Conservation (phyloP, 1,140 invertebrate genomes). For the Theocolax elegans region DNA sequence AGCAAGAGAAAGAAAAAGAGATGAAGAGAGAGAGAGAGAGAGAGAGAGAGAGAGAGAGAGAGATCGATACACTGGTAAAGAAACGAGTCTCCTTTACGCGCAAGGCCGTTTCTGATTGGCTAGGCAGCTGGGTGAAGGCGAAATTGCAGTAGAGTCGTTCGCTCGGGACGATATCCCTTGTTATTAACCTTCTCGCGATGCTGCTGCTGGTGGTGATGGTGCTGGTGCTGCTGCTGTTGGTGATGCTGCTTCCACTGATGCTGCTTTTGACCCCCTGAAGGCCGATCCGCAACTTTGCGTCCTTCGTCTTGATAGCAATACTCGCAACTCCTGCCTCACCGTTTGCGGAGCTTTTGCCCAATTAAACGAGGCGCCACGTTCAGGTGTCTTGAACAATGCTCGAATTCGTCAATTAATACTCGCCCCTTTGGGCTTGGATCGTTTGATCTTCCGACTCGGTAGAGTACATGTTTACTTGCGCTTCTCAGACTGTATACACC, state of each 20-base stretch:
- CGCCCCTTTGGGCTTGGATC: no score
- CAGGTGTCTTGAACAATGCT: no score
- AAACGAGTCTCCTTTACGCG: constrained; percentile 28
- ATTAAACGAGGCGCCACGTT: no score
- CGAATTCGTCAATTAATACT: no score
- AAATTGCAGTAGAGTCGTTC: constrained; percentile 45
- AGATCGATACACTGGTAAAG: background rate
- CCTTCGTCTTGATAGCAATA: no score
- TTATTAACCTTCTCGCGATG: constrained; percentile 41
- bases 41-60: constrained; percentile 6
- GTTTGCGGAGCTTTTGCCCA: no score
- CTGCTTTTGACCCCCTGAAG: constrained; percentile 44
- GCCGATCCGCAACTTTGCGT: no score
- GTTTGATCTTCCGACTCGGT: no score
- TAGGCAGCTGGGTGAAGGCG: constrained; percentile 56
- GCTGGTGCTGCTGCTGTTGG: background rate
- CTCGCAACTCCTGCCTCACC: no score
- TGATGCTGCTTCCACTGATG: background rate
- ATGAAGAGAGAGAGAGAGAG: constrained; percentile 1
- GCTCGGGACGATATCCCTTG: constrained; percentile 41
- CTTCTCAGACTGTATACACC: no score
- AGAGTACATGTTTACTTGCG: no score
- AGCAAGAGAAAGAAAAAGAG: background rate
- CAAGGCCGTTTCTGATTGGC: constrained; percentile 58
- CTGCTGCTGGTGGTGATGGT: background rate